Evolutionary conservation across 2,888 invertebrate species (phyloP).

Genomic region (Brachyptera risi): DNA sequence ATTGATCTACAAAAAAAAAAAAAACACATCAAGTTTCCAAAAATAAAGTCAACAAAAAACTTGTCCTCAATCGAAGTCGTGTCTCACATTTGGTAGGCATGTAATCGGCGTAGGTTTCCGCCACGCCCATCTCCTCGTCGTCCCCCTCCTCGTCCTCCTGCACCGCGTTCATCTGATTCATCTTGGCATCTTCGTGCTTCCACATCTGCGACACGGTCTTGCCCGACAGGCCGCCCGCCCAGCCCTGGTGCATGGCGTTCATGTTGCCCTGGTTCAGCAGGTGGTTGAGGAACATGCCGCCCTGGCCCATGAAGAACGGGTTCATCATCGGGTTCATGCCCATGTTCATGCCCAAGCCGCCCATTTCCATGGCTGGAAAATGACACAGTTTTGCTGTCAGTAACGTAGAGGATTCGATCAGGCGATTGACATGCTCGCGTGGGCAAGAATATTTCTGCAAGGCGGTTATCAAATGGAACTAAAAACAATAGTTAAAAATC

Average conservation of each 20-base stretch:
- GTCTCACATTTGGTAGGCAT: conserved; percentile 88
- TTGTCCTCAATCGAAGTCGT: no score
- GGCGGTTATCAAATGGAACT: no score
- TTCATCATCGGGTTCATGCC: conserved; percentile 45
- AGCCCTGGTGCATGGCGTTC: conserved; percentile 43
- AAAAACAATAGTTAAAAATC: no score
- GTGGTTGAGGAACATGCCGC: conserved; percentile 40
- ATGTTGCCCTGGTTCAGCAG: conserved; percentile 42
- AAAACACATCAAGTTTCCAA: no score
- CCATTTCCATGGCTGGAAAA: conserved; percentile 43
- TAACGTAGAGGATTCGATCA: no score
- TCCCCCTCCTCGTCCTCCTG: conserved; percentile 77
- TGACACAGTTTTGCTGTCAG: no score
- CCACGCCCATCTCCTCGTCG: conserved; percentile 95
- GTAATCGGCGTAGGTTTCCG: conserved; percentile 97
- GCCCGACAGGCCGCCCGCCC: conserved; percentile 41
- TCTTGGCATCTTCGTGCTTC: conserved; percentile 46
- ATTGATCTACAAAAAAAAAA: no score
- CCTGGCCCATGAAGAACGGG: conserved; percentile 40
- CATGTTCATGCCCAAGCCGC: conserved; percentile 42
- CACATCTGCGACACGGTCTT: conserved; percentile 59
- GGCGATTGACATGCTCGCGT: no score
- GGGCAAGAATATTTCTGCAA: no score
- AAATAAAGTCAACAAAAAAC: no score
- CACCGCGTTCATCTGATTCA: conserved; percentile 45